Base-by-base conservation (phyloP, 1,140 invertebrate genomes). In the Bombus confusus region DNA sequence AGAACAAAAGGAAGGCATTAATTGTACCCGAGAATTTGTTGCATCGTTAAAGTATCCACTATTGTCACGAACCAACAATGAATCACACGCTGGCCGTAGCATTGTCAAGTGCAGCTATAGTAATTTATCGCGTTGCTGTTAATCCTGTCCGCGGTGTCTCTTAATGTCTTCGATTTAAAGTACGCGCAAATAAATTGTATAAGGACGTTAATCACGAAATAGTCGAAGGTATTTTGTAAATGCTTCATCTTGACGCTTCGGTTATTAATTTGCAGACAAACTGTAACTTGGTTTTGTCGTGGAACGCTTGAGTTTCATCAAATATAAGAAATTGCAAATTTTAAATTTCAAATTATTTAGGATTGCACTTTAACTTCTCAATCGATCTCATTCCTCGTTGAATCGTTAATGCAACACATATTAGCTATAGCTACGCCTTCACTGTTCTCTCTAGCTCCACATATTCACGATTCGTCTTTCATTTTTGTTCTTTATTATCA, bases 61-160 rank as follows among this genome's bases (percentile, higher is more conserved):
- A 83, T 84, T 84, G 82, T 84, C 75, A 84, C 64, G 75, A 71
- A 79, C 31, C 31, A n/a, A 74, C 81, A 57, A 83, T 83, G 81
- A 83, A 83, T 83, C 81, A 83, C 59, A 47, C 43, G 59, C 62
- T 77, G 62, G 43, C 39, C 81, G 43, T 83, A 83, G 73, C 43
- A 83, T 83, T 83, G 81, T 83, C 81, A 77, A 83, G 81, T 77
- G 81, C 41, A 68, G 81, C 81, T 77, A 83, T 77, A 83, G 81
- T 83, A 83, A 83, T 83, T 83, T 83, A 83, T 83, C 73, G 73
- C 74, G 73, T 68, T 83, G 73, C 81, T 83, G 81, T 83, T 83
- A 77, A 83, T 77, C 43, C 81, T 66, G 74, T 77, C 62, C 81
- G 59, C 81, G 43, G 62, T 83, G 74, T 83, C 73, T 39, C 73